A percentile compares a stretch with the other conserved stretches of the same genome.
These are phyloP conservation scores for Armadillidium nasatum DNA, from an alignment of 1,140 invertebrate species.

Conservation along the genomic window DNA sequence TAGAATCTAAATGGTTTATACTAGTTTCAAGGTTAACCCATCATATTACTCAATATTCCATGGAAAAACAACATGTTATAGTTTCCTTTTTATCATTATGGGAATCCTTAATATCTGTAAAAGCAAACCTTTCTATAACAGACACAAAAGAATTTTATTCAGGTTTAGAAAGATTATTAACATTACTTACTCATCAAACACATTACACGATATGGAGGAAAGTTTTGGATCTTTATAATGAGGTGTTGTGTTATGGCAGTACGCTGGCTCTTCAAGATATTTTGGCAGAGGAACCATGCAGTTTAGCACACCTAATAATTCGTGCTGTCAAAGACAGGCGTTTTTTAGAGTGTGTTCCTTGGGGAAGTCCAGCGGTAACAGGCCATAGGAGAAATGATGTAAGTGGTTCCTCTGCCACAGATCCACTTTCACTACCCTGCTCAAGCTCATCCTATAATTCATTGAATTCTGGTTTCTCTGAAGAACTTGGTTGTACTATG, in stretches of 20 bases:
- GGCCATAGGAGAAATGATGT: slow-evolving; percentile 23
- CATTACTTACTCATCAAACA: slow-evolving; percentile 64
- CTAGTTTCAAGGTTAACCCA: slow-evolving; percentile 59
- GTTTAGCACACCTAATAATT: slow-evolving; percentile 73
- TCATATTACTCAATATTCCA: slow-evolving; percentile 58
- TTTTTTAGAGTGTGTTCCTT: slow-evolving; percentile 65
- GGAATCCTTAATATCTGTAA: slow-evolving; percentile 86
- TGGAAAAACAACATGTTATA: slow-evolving; percentile 60
- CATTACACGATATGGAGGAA: slow-evolving; percentile 77
- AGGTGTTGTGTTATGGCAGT: slow-evolving; percentile 82
- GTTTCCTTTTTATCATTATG: slow-evolving; percentile 77
- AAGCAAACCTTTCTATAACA: slow-evolving; percentile 79
- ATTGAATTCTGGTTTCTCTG: slow-evolving; percentile 34
- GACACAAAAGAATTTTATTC: slow-evolving; percentile 84
- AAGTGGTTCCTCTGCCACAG: not conserved
- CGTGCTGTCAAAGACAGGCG: slow-evolving; percentile 77
- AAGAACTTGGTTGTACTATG: slow-evolving; percentile 30
- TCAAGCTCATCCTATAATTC: slow-evolving; percentile 25
- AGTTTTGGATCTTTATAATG: slow-evolving; percentile 74
- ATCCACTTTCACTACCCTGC: slow-evolving; percentile 15
- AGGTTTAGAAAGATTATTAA: slow-evolving; percentile 72
- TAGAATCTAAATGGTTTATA: slow-evolving; percentile 74
- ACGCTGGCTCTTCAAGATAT: slow-evolving; percentile 79
- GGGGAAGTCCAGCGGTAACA: slow-evolving; percentile 49
- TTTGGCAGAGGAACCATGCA: slow-evolving; percentile 77